Base-by-base conservation (phyloP, 2,888 invertebrate species). In the Clusia tigrina region DNA sequence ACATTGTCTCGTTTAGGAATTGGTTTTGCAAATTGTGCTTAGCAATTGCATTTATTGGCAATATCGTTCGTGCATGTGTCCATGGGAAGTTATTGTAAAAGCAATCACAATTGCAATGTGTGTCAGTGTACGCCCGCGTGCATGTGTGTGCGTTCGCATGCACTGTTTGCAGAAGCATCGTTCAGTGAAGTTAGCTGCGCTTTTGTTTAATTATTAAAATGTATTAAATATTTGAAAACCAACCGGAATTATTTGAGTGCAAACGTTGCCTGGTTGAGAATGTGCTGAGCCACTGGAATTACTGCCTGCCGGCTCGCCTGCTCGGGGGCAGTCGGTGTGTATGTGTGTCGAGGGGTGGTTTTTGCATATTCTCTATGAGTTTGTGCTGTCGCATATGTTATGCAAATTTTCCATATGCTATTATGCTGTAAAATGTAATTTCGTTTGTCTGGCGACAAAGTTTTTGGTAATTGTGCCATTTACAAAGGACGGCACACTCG, bases 181-280 rank as follows among this genome's bases (percentile, higher is more conserved):
- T 17, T 15, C 3, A n/a, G 42, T 15, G n/a, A 42, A 42, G 9
- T 42, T 42, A 12, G 12, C 32, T 32, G 32, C 32, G 32, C 12
- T 42, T 5, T 42, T 42, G 42, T 42, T 42, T 42, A 42, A 42
- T 42, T 42, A 42, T 42, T 42, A 42, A 42, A 42, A 42, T 42
- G n/a, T n/a, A n/a, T 42, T 5, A 42, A 42, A 42, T n/a, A n/a
- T n/a, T 42, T 42, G 42, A 42, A 42, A 42, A 42, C 42, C n/a
- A 42, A 42, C n/a, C n/a, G n/a, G 42, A 42, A 42, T 42, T 42
- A 42, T 42, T 42, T 42, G 42, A 3, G n/a, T 42, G 42, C n/a
- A 17, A 15, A 17, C n/a, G 42, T 42, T 15, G n/a, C 9, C 15
- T 10, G 42, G 32, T 32, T 6, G 6, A 12, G 6, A 32, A 32